Conservation (phyloP, 2,113 vertebrate genomes). For the Thymallus thymallus region DNA sequence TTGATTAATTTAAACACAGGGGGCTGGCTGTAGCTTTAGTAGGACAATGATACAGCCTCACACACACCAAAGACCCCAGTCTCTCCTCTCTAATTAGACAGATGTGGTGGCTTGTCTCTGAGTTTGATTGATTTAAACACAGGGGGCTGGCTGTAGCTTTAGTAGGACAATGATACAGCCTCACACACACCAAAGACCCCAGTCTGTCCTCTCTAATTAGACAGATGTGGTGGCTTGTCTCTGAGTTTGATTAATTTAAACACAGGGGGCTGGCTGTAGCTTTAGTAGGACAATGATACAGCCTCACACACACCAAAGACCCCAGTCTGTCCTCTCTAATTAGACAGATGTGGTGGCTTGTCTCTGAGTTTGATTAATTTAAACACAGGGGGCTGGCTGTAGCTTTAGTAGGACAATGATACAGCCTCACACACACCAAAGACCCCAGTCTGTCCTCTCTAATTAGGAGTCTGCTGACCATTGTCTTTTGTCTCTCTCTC, state of each 20-base stretch:
- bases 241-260: neutral
- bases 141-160: neutral
- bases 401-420: neutral
- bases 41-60: neutral
- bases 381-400: too few species aligned
- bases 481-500: slow-evolving; percentile 17
- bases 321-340: neutral
- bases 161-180: neutral
- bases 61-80: too few species aligned
- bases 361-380: neutral
- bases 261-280: too few species aligned
- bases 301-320: too few species aligned
- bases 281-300: neutral
- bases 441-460: neutral
- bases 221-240: neutral
- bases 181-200: too few species aligned
- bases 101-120: neutral
- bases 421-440: too few species aligned
- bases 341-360: neutral
- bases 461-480: neutral
- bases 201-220: too few species aligned
- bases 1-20: neutral
- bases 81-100: too few species aligned
- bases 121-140: neutral
- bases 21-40: neutral